phyloP scores from a whole-genome alignment of 2,113 vertebrate genomes.

The Phylloscopus trochilus region DNA sequence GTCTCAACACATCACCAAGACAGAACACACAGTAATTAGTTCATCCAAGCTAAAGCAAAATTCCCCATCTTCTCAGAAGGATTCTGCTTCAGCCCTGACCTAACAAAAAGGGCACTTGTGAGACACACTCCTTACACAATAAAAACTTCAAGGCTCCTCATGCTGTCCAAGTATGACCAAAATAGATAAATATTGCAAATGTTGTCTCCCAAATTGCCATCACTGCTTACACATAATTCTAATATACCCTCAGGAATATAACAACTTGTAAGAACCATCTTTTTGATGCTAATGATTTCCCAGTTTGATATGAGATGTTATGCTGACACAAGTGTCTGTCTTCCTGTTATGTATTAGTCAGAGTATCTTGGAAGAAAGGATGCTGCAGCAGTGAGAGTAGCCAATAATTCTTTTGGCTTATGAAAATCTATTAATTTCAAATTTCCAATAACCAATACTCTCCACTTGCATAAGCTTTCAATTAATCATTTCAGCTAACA shows the following conservation, averaged over 20 bases:
- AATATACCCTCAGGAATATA: not conserved
- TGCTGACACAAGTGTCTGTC: not conserved
- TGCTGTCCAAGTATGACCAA: not conserved
- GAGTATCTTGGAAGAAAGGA: not conserved
- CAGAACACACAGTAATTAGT: not conserved
- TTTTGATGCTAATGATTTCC: conserved; percentile 2
- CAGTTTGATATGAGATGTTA: conserved; percentile 7
- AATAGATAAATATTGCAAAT: not conserved
- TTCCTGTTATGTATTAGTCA: not conserved
- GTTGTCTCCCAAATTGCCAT: not conserved
- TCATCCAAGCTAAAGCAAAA: not conserved
- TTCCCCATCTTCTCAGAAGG: not conserved
- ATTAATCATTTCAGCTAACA: not conserved
- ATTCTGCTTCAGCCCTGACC: not conserved
- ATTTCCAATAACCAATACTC: not conserved
- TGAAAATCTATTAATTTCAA: not conserved
- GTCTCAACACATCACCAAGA: not conserved
- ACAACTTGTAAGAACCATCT: not conserved
- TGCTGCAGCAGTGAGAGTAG: not conserved
- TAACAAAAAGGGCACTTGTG: not conserved
- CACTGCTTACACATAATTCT: not conserved
- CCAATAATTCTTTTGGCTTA: not conserved
- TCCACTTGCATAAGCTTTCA: not conserved
- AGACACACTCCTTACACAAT: not conserved
- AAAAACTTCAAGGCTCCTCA: not conserved